Percentiles rank a stretch among this genome's conserved stretches.
Conservation (phyloP, 1,140 invertebrate species). For the Drosophila mojavensis region DNA sequence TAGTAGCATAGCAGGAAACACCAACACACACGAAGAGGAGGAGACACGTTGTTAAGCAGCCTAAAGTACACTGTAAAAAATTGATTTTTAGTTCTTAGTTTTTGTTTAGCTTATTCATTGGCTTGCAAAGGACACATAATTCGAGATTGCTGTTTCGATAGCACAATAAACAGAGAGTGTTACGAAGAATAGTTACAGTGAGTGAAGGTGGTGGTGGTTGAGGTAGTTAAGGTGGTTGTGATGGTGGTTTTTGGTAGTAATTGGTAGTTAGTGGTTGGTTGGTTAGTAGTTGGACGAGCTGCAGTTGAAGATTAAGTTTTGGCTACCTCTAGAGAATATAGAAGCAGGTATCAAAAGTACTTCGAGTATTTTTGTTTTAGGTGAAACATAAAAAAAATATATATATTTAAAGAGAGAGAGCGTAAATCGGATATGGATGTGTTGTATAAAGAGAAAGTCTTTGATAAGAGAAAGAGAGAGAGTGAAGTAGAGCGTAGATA, state of each 20-base stretch:
- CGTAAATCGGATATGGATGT: constrained; percentile 44
- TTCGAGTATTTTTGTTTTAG: constrained; percentile 40
- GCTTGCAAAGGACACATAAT: constrained; percentile 38
- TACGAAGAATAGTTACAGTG: constrained; percentile 64
- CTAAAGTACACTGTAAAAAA: constrained; percentile 78
- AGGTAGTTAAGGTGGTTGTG: constrained; percentile 47
- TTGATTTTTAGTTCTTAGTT: constrained; percentile 48
- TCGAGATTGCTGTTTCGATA: constrained; percentile 41
- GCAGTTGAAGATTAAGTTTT: constrained; percentile 66
- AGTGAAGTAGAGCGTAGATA: constrained; percentile 34
- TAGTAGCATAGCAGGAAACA: constrained; percentile 56
- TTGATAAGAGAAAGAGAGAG: constrained; percentile 34
- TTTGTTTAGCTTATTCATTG: constrained; percentile 40
- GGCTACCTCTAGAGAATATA: constrained; percentile 74
- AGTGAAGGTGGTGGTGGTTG: constrained; percentile 39
- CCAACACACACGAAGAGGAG: constrained; percentile 51
- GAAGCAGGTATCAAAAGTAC: constrained; percentile 71
- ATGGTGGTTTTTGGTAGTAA: constrained; percentile 5
- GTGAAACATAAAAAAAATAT: constrained; percentile 50
- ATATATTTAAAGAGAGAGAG: constrained; percentile 27
- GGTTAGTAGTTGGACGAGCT: constrained; percentile 69
- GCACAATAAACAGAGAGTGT: constrained; percentile 68
- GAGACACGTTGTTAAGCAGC: constrained; percentile 67
- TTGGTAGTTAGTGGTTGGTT: constrained; percentile 45
- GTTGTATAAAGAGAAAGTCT: constrained; percentile 36